Base-by-base conservation (phyloP, 1,140 invertebrate species). In the Eriosoma lanigerum region DNA sequence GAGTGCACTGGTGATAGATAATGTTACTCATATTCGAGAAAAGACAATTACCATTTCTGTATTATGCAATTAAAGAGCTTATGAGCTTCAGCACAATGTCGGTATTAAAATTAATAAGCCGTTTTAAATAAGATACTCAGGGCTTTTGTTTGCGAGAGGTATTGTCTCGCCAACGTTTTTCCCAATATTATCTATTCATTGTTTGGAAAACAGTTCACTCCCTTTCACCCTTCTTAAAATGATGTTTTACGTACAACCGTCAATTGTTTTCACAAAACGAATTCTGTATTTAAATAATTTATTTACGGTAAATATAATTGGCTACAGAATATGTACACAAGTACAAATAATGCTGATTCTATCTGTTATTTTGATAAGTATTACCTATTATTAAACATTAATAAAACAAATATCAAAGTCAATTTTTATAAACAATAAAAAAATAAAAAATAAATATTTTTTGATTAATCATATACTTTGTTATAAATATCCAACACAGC, bases 101-200 rank as follows among this genome's bases (percentile, higher is more conserved):
- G n/a, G 32, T 62, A 62, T 78, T 78, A 26, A 44, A 78, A 78
- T 78, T 62, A 78, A 78, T 78, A 78, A 78, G 54, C 54, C 75
- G 52, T 62, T 78, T 78, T 62, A 78, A 78, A 78, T 78, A 62
- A 58, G 56, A 62, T 21, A 60, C 52, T 62, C 32, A 24, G 38
- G 9, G 21, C 56, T 78, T 62, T 78, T 48, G 73, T 76, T 76
- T 12, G 15, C 52, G 15, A 29, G 32, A 48, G 50, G 56, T 62
- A 46, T 76, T 76, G 73, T 76, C 73, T 46, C 38, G 9, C 24
- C 48, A 29, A 52, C 46, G 48, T 72, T 72, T 52, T 72, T 72
- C 68, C 24, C 24, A 29, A 70, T 68, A 50, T 70, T 50, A 70
- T 70, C 46, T 46, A 38, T 64, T 68, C 21, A 48, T 68, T 68